A percentile compares a stretch with the other conserved stretches of the same genome.
Evolutionary conservation across 2,113 vertebrate genomes (phyloP).

Genomic region (Lamprologus speciosus): DNA sequence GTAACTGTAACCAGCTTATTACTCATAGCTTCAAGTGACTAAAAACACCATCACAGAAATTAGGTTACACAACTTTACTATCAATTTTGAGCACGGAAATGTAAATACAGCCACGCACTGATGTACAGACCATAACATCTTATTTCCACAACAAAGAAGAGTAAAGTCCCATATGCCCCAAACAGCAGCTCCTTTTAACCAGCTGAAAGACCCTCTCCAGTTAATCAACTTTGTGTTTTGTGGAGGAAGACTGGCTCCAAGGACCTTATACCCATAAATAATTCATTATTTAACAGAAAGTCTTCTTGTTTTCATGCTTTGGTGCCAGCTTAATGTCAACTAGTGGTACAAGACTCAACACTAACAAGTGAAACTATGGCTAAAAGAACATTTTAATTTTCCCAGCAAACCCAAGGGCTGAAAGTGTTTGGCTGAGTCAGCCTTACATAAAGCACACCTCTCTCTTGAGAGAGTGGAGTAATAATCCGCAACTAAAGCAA

Average conservation of each 20-base stretch:
- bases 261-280: constrained; percentile 3
- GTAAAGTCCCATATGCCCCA: background rate
- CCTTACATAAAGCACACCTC: background rate
- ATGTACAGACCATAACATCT: background rate
- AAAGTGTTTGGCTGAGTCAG: constrained; percentile 16
- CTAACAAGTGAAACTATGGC: background rate
- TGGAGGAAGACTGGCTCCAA: background rate
- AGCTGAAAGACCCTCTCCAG: background rate
- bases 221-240: constrained; percentile 7
- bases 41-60: background rate
- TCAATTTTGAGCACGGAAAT: background rate
- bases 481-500: background rate
- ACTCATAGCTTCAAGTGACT: background rate
- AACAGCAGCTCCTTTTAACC: background rate
- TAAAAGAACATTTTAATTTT: constrained; percentile 5
- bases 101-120: background rate
- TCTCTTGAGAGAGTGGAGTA: background rate
- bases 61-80: background rate
- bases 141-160: constrained; percentile 5
- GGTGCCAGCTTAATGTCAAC: background rate
- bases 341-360: background rate
- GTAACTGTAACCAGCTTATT: background rate
- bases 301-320: background rate
- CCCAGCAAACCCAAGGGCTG: background rate
- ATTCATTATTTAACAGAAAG: constrained; percentile 15